Evolutionary conservation across 2,888 invertebrate species (phyloP).

Genomic region (Melinopterus prodromus): DNA sequence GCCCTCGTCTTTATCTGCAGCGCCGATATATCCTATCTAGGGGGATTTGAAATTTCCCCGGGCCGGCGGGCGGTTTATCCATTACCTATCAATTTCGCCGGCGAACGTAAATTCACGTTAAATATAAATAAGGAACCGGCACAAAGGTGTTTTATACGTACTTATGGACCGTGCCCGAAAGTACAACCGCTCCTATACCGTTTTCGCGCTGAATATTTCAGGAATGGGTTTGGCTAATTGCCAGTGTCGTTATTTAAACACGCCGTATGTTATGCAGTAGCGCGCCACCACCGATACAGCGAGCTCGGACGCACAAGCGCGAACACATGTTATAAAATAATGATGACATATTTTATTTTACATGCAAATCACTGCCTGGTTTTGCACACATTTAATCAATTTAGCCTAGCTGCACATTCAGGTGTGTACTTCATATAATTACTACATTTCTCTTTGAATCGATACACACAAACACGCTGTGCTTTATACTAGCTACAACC

Average conservation of each 20-base stretch:
- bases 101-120: constrained; percentile 18
- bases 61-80: not conserved
- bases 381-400: not conserved
- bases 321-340: not conserved
- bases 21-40: constrained; percentile 5
- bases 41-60: not conserved
- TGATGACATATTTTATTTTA: not conserved
- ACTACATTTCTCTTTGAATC: too few species aligned
- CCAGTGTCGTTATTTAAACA: not conserved
- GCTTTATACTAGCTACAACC: too few species aligned
- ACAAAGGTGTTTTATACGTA: constrained; percentile 17
- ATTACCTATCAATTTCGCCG: constrained; percentile 22
- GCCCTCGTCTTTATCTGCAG: constrained; percentile 5
- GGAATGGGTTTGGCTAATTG: constrained; percentile 18
- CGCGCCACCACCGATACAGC: not conserved
- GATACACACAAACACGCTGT: too few species aligned
- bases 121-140: constrained; percentile 19
- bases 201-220: constrained; percentile 18
- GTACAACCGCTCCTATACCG: not conserved
- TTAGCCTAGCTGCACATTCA: not conserved
- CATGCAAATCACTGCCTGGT: not conserved
- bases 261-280: not conserved
- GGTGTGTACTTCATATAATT: not conserved
- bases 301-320: not conserved
- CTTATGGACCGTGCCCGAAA: constrained; percentile 8